Percentiles rank a stretch among this genome's conserved stretches.
Conservation (phyloP, 2,113 vertebrate genomes). For the Leucopsar rothschildi region DNA sequence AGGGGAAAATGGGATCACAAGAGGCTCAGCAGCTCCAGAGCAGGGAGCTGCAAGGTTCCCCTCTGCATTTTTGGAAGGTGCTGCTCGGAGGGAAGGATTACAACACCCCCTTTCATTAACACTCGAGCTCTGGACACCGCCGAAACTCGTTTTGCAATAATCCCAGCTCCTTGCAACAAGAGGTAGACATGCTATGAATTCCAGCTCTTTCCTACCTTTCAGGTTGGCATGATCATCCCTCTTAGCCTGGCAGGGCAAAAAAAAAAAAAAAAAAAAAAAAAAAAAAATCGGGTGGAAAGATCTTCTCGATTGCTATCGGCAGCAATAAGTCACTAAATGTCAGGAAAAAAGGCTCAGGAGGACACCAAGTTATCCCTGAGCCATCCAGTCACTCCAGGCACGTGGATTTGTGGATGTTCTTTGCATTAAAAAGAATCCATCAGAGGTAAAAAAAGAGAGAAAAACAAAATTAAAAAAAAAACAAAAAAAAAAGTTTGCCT, state of each 20-base stretch:
- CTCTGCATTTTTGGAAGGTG: not conserved
- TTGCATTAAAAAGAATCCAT: not conserved
- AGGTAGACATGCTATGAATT: not conserved
- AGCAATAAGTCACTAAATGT: not conserved
- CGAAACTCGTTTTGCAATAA: conserved; percentile 20
- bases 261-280: not conserved
- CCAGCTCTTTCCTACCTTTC: conserved; percentile 47
- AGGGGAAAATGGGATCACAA: rapidly evolving
- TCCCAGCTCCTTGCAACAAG: conserved; percentile 21
- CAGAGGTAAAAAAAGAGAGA: not conserved
- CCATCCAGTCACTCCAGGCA: not conserved
- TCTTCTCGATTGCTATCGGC: not conserved
- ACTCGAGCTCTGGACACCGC: not conserved
- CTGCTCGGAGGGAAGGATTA: not conserved
- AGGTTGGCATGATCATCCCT: conserved; percentile 42
- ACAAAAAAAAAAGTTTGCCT: not conserved
- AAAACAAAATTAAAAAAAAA: not conserved
- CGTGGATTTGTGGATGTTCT: not conserved
- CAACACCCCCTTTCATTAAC: not conserved
- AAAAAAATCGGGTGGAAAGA: not conserved
- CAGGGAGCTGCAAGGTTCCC: not conserved
- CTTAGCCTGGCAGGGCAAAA: not conserved
- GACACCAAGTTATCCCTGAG: not conserved
- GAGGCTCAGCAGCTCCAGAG: not conserved
- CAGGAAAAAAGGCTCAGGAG: not conserved